These are phyloP conservation scores for Calcarius lapponicus DNA, from an alignment of 2,797 vertebrate species.

Conservation along the genomic window DNA sequence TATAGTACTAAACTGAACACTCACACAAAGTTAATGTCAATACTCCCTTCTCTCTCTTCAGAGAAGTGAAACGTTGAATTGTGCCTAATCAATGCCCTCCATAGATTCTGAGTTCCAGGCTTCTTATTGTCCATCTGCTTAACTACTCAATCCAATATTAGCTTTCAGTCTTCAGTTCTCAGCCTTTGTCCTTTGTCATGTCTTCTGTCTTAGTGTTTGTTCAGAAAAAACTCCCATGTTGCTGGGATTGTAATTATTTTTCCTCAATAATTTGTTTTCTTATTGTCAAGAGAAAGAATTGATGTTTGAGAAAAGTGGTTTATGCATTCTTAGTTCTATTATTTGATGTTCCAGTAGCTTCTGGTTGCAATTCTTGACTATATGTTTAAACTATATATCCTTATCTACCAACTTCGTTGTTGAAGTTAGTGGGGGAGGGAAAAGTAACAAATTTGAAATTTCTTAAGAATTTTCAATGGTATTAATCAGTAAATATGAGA, in stretches of 20 bases:
- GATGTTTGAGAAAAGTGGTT: neutral
- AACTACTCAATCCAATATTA: neutral
- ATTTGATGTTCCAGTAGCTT: neutral
- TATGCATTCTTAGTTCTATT: neutral
- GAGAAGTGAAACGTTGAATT: neutral
- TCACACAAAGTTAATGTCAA: neutral
- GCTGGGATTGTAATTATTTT: neutral
- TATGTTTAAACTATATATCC: neutral
- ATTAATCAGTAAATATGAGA: neutral
- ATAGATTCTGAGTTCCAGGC: neutral
- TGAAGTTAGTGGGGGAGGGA: neutral
- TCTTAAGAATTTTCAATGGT: neutral
- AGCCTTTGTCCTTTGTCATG: neutral
- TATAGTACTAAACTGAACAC: neutral
- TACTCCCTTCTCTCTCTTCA: neutral
- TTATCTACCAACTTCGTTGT: neutral
- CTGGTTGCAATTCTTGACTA: neutral
- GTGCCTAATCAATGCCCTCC: neutral
- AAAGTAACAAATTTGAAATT: neutral
- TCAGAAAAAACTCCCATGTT: neutral
- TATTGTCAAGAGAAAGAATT: neutral
- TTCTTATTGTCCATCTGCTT: neutral
- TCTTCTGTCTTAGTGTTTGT: neutral
- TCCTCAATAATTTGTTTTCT: neutral
- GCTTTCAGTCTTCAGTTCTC: neutral